Evolutionary conservation across 1,140 invertebrate species (phyloP).

Genomic region (Zaprionus vittiger): DNA sequence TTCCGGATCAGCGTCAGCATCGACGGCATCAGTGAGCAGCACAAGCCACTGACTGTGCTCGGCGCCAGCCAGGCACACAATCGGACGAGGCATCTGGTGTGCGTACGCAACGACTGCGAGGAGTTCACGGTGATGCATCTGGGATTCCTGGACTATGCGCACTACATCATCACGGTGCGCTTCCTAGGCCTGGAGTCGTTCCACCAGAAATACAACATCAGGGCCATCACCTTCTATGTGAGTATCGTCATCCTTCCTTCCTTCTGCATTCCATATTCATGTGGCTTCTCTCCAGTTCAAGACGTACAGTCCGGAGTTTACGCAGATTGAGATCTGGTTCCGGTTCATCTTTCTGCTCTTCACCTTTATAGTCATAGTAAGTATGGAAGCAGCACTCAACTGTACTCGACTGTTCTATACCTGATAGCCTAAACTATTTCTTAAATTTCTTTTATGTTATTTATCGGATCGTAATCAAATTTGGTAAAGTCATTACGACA

Average conservation of each 20-base stretch:
- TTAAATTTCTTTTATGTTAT: too few species aligned
- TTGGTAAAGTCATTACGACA: too few species aligned
- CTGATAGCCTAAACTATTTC: neutral
- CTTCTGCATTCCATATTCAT: neutral
- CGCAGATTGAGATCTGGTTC: conserved; percentile 98
- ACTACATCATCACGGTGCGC: conserved; percentile 93
- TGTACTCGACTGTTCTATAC: neutral
- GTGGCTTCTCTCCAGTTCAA: conserved; percentile 90
- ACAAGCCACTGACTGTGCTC: conserved; percentile 88
- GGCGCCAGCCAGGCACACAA: conserved; percentile 88
- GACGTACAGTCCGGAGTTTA: conserved; percentile 97
- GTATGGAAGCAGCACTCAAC: conserved; percentile 72
- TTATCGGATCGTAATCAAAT: too few species aligned
- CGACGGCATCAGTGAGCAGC: conserved; percentile 90
- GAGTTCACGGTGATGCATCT: conserved; percentile 95
- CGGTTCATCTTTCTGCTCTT: conserved; percentile 95
- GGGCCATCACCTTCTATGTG: conserved; percentile 95
- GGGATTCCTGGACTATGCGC: conserved; percentile 94
- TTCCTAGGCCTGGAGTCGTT: conserved; percentile 94
- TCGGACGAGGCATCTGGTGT: conserved; percentile 92
- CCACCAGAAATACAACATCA: conserved; percentile 93
- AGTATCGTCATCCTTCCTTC: conserved; percentile 85
- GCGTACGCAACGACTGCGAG: conserved; percentile 92
- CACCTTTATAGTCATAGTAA: conserved; percentile 95
- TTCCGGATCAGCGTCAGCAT: conserved; percentile 93